phyloP scores from a whole-genome alignment of 2,888 invertebrate species.

The Leptogaster cylindrica region DNA sequence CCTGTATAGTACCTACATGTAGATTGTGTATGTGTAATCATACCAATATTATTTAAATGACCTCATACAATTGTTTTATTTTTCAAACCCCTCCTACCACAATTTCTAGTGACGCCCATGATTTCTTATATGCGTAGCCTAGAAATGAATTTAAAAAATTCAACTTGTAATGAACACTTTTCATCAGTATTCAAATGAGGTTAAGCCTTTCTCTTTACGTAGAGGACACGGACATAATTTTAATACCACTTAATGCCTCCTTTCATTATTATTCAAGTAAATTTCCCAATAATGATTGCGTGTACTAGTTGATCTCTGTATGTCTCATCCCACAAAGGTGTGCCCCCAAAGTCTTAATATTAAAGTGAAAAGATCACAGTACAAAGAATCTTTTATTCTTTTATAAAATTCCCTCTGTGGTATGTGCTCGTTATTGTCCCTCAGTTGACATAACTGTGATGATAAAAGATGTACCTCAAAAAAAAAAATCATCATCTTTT shows the following conservation, averaged over 20 bases:
- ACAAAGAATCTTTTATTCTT: constrained; percentile 30
- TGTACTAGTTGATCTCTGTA: constrained; percentile 33
- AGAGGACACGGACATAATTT: constrained; percentile 13
- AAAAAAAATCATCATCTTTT: constrained; percentile 24
- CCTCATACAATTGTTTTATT: no score
- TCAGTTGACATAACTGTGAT: constrained; percentile 38
- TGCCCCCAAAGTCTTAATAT: constrained; percentile 29
- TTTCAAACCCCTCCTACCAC: no score
- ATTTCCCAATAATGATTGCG: constrained; percentile 35
- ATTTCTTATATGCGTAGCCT: no score
- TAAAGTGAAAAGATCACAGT: constrained; percentile 24
- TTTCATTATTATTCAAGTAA: constrained; percentile 24
- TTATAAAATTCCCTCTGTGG: constrained; percentile 20
- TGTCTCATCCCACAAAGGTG: constrained; percentile 20
- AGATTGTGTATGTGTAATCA: no score
- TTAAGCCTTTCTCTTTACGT: constrained; percentile 1
- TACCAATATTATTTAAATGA: no score
- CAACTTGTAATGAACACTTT: no score
- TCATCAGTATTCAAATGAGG: constrained; percentile 20
- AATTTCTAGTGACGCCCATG: no score
- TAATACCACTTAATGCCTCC: constrained; percentile 19
- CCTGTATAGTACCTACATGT: no score
- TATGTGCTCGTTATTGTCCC: constrained; percentile 12
- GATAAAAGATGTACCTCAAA: constrained; percentile 33
- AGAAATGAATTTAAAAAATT: no score